Conservation (phyloP, 2,797 vertebrate species). For the Astyanax mexicanus region DNA sequence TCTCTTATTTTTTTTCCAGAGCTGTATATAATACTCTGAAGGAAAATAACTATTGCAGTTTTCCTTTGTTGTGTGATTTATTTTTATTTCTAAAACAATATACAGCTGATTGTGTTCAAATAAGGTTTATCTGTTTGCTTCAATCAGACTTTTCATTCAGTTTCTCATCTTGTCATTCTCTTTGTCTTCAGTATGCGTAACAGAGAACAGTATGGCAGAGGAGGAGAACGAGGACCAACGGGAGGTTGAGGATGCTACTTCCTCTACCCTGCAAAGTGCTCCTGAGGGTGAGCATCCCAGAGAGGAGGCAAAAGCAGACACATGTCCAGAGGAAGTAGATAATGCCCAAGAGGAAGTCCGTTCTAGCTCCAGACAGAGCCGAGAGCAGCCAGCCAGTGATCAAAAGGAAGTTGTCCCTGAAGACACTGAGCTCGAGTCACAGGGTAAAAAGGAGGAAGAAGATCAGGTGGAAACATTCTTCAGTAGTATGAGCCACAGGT, state of each 20-base stretch:
- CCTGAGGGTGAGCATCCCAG: slow-evolving; percentile 59
- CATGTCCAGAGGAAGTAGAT: slow-evolving; percentile 51
- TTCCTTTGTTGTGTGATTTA: too few relatives aligned
- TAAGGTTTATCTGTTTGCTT: too few relatives aligned
- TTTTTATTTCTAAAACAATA: too few relatives aligned
- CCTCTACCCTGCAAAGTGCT: slow-evolving; percentile 56
- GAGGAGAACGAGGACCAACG: slow-evolving; percentile 46
- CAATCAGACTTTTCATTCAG: too few relatives aligned
- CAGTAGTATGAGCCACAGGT: slow-evolving; percentile 97
- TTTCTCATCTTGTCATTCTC: neutral
- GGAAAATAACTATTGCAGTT: too few relatives aligned
- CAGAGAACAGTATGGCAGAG: slow-evolving; percentile 32
- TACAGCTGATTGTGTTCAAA: too few relatives aligned
- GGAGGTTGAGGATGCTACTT: slow-evolving; percentile 57
- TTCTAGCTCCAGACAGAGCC: slow-evolving; percentile 38
- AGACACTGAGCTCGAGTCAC: slow-evolving; percentile 50
- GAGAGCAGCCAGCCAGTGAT: slow-evolving; percentile 34
- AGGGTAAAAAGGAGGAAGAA: slow-evolving; percentile 55
- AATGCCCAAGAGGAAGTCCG: slow-evolving; percentile 52
- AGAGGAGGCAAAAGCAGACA: slow-evolving; percentile 45
- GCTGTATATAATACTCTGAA: too few relatives aligned
- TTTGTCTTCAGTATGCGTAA: neutral
- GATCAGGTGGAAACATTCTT: slow-evolving; percentile 92
- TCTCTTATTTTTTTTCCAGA: too few relatives aligned
- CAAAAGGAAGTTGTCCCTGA: slow-evolving; percentile 55